phyloP scores from a whole-genome alignment of 1,140 invertebrate species.

The Aphelenchoides avenae region DNA sequence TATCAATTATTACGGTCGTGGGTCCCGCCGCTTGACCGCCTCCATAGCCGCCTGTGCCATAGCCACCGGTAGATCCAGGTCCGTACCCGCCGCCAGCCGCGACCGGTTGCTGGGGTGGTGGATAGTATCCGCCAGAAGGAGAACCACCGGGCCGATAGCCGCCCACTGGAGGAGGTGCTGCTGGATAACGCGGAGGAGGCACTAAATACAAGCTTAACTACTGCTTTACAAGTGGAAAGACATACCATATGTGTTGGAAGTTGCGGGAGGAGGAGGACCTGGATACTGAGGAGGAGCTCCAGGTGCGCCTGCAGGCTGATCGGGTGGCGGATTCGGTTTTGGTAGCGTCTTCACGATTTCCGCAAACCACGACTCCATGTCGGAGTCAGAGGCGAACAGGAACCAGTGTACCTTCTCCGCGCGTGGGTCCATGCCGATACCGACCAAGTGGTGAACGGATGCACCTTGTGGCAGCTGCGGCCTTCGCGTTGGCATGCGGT shows the following conservation, averaged over 20 bases:
- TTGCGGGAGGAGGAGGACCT: constrained; percentile 7
- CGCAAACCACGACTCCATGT: constrained; percentile 49
- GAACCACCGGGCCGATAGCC: background rate
- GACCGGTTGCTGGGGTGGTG: constrained; percentile 31
- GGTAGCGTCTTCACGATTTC: constrained; percentile 50
- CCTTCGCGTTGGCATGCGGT: constrained; percentile 43
- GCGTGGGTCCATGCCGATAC: constrained; percentile 52
- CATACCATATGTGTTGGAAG: constrained; percentile 8
- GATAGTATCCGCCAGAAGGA: constrained; percentile 9
- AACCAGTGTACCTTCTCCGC: constrained; percentile 54
- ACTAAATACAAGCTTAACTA: constrained; percentile 1
- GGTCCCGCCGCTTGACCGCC: constrained; percentile 11
- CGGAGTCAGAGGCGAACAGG: constrained; percentile 45
- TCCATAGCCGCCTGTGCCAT: constrained; percentile 22
- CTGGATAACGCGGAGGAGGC: background rate
- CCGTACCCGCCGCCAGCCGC: constrained; percentile 34
- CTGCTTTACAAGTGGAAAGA: constrained; percentile 10
- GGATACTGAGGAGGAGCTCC: background rate
- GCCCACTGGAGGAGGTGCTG: constrained; percentile 12
- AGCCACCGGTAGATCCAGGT: too few relatives aligned
- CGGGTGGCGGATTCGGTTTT: constrained; percentile 24
- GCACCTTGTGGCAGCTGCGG: constrained; percentile 35
- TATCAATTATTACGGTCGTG: background rate
- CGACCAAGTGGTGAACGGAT: constrained; percentile 52
- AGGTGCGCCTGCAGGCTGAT: background rate